Evolutionary conservation across 2,888 invertebrate species (phyloP), one percentile per base, ranked within the genome.

Genomic region (Watsonalla binaria): DNA sequence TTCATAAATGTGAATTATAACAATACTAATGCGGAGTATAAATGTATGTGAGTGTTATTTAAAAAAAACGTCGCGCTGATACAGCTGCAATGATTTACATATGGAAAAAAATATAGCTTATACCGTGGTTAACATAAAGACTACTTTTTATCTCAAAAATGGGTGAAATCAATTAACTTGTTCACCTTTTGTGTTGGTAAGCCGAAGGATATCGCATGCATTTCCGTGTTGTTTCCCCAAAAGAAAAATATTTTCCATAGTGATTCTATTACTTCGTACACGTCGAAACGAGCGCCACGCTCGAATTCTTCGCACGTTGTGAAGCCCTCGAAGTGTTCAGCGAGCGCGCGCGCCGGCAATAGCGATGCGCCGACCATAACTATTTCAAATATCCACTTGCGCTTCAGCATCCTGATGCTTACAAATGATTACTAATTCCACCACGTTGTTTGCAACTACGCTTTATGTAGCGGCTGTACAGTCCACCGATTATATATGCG

Each of bases 231-330:
- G 51, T 84, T 74, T 14, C 78, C 76, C 86, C 86, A 87, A 60
- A 78, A 86, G 63, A 84, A 88, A 63, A 87, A 81, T 69, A 86
- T 84, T 68, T 79, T 86, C 86, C 87, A 86, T 71, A 77, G 70
- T 8, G 81, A 74, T 59, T 82, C 81, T 51, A 86, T 65, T 53
- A 82, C 59, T 53, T 74, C 62, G 54, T 80, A 77, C 2, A 84
- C 82, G 56, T 78, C 75, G 58, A 88, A 86, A 39, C 64, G 65
- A 34, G 84, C 83, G 13, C 70, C 77, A 0, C 58, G 70, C 68
- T 86, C 86, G 55, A 87, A 88, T 64, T 83, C 74, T 60, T 87
- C 85, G 57, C 86, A 88, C 58, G 80, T 76, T n/a, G 79, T 85
- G 57, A 71, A 58, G 59, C 72, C 62, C 35, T 65, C 58, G 35